Base-by-base conservation (phyloP, 2,113 vertebrate genomes). In the Zosterops japonicus region DNA sequence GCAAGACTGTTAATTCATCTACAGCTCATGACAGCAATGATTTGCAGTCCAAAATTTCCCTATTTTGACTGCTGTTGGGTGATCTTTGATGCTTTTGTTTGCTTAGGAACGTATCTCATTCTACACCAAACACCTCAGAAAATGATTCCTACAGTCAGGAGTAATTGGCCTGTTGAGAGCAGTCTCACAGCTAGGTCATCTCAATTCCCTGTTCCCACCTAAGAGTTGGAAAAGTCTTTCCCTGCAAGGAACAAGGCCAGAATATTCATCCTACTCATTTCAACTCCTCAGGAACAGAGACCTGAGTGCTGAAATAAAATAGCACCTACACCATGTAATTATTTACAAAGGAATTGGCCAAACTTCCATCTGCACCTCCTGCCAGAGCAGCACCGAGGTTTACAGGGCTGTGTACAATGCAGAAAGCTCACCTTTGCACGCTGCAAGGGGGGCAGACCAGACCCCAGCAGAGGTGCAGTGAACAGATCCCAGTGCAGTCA, bases 361-460 rank as follows among this genome's bases (percentile, higher is more conserved):
- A 44, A 47, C 6, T 69, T 84, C 44, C 36, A 8, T 49, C 53
- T 90, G 12, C 87, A 41, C 41, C 44, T 50, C 12, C 19, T 89
- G 67, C 20, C 12, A 87, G 22, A 42, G 28, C 29, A 81, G 36
- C 39, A 41, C 5, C 59, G 23, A 67, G 21, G 19, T 83, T 41
- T 56, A 8, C 12, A 36, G 57, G 82, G 9, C 53, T 49, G n/a
- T 5, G 13, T 31, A 14, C 27, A 46, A 57, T 17, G 46, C 41
- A 65, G 49, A 69, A 70, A 84, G 14, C 41, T 96, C 91, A 99
- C 98, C 93, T 98, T 87, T 92, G 89, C 99, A 99, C 20, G 39
- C 79, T 74, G 98, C 98, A 27, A 95, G 75, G 8, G 64, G 91
- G 55, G 96, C 96, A 56, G 98, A 98, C 99, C 98, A 99, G 33